Evolutionary conservation across 2,113 vertebrate genomes (phyloP).

Genomic region (Sinocyclocheilus anophthalmus): DNA sequence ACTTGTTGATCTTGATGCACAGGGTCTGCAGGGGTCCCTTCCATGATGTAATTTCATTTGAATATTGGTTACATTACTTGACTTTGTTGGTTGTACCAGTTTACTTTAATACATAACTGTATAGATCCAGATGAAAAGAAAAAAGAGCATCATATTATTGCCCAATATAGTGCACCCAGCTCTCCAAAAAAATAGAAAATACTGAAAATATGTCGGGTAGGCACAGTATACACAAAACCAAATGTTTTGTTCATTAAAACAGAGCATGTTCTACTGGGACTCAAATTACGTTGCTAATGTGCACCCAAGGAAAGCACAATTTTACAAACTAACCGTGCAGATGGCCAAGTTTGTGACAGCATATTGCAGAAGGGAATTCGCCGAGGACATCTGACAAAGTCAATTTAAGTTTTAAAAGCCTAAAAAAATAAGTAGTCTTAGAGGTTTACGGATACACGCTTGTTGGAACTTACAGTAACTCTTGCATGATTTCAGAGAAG

Average conservation of each 20-base stretch:
- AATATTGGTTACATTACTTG: too few species aligned
- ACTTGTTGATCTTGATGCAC: not conserved
- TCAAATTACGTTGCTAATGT: conserved; percentile 51
- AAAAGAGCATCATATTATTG: not conserved
- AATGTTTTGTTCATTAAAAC: conserved; percentile 40
- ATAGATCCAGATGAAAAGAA: not conserved
- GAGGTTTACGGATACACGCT: conserved; percentile 40
- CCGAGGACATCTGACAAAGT: conserved; percentile 63
- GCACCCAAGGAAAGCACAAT: conserved; percentile 60
- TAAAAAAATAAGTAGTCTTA: conserved; percentile 54
- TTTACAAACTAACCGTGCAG: conserved; percentile 60
- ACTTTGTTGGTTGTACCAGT: not conserved
- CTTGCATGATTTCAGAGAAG: conserved; percentile 59
- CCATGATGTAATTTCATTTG: too few species aligned
- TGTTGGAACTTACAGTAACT: conserved; percentile 56
- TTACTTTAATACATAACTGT: not conserved
- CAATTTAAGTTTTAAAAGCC: conserved; percentile 65
- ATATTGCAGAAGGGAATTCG: conserved; percentile 45
- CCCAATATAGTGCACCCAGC: not conserved
- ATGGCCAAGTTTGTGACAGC: conserved; percentile 60
- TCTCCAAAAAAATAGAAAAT: not conserved
- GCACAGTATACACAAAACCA: not conserved
- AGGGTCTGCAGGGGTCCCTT: not conserved
- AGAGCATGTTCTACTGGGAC: conserved; percentile 55
- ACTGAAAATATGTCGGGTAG: not conserved